Base-by-base conservation (phyloP, 2,888 invertebrate species). In the Boloria selene region DNA sequence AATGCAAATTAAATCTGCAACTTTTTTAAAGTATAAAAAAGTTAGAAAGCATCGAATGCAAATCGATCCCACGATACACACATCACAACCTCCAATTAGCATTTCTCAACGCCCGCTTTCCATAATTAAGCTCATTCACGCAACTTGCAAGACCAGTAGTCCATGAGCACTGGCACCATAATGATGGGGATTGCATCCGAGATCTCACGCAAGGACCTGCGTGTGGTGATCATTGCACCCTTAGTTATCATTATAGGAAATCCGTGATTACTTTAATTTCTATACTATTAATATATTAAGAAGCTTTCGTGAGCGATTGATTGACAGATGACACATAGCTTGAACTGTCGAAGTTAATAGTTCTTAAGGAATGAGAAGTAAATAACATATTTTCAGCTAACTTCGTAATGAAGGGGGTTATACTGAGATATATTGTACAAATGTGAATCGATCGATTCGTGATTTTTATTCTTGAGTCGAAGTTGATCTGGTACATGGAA, bases 111-210 rank as follows among this genome's bases (percentile, higher is more conserved):
- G 82, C 77, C 76, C 79, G 79, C 83, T 86, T 87, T 87, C 84
- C 79, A 85, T 83, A 86, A 91, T 90, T 87, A 88, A 85, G 83
- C 75, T 83, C 80, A 86, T 85, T 79, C 87, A 87, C 86, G 87
- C 86, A 79, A 87, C 84, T 79, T 74, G 87, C 78, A 90, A 90
- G 82, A 90, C 91, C 87, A 87, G 91, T 90, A 88, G 91, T 84
- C 80, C 65, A 74, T 77, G 83, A 82, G 78, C 78, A 81, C 81
- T 85, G 85, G 84, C 83, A 86, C 70, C 68, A 78, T 91, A 91
- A 91, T 91, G 78, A 87, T 65, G 71, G 81, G 83, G 74, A 79
- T 68, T 65, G 69, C 67, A 64, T 73, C 71, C 72, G 64, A 73
- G 73, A 78, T 84, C 86, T 84, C 89, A 85, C 87, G 81, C 81